Evolutionary conservation across 2,797 vertebrate species (phyloP), one percentile per base, ranked within the genome.

Genomic region (Peromyscus attwateri): DNA sequence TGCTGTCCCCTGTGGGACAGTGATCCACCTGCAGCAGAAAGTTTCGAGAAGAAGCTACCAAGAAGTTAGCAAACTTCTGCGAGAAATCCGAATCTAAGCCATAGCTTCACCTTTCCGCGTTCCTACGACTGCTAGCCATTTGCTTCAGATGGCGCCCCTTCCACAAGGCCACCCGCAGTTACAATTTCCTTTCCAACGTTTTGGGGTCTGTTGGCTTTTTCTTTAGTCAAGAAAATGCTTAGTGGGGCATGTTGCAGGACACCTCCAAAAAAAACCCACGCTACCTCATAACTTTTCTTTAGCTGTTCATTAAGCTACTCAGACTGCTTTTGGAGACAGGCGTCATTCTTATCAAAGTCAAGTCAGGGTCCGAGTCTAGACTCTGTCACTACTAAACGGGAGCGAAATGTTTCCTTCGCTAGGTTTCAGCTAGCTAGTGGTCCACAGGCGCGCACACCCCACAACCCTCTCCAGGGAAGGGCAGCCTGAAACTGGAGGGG

Each of bases 381-480:
- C 71, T 82, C 71, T 19, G n/a, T 68, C 64, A 3, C 49, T 43
- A 46, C 68, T 16, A 12, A 89, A 23, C 68, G 21, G 13, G 17
- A 77, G n/a, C 6, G 8, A 75, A 57, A 31, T 6, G 40, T 8
- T 68, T 81, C 27, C 57, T 43, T 73, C 9, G 52, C 27, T 91
- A 6, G 31, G 6, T 52, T 34, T 46, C 62, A 29, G 2, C 57
- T n/a, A 64, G 80, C 40, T 3, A 19, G 52, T 3, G 37, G 64
- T 34, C 23, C 11, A 7, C 66, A n/a, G 9, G 2, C 25, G 2
- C 43, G 1, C 79, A 13, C 16, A 21, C 43, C 14, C 64, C 0
- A 0, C 16, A 66, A 27, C 76, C 62, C 0, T 0, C 14, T 23
- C 11, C 13, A 1, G 0, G 1, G n/a, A 43, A 4, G 13, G 0